These are phyloP conservation scores for Atherix ibis DNA, from an alignment of 2,888 invertebrate species.

Conservation along the genomic window DNA sequence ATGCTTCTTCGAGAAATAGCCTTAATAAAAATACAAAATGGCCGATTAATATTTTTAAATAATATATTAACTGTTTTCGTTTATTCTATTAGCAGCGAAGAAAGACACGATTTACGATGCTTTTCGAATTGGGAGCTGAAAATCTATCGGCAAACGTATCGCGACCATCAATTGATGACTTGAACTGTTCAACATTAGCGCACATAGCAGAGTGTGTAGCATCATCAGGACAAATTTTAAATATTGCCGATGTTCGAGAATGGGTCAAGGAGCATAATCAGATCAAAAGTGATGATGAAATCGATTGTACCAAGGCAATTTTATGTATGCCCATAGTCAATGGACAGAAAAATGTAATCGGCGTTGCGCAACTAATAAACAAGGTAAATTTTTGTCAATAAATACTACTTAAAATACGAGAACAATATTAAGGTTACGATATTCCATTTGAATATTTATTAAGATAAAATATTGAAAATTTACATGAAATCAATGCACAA, in stretches of 20 bases:
- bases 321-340: constrained; percentile 88
- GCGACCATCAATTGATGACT: constrained; percentile 42
- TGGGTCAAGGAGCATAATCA: constrained; percentile 58
- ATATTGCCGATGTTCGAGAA: constrained; percentile 72
- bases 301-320: constrained; percentile 58
- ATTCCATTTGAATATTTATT: no score
- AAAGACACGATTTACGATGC: constrained; percentile 57
- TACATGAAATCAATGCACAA: no score
- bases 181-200: constrained; percentile 56
- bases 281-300: constrained; percentile 39
- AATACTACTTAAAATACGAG: background rate
- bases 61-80: no score
- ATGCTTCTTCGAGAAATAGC: no score
- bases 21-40: no score
- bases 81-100: constrained; percentile 21
- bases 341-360: constrained; percentile 75
- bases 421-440: no score
- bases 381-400: constrained; percentile 40
- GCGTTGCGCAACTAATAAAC: constrained; percentile 83
- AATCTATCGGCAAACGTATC: constrained; percentile 48
- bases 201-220: constrained; percentile 81
- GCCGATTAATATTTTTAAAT: no score
- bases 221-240: constrained; percentile 69
- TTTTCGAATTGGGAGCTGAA: constrained; percentile 67
- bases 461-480: no score